Conservation (phyloP, 2,113 vertebrate genomes). For the Otus sunia region DNA sequence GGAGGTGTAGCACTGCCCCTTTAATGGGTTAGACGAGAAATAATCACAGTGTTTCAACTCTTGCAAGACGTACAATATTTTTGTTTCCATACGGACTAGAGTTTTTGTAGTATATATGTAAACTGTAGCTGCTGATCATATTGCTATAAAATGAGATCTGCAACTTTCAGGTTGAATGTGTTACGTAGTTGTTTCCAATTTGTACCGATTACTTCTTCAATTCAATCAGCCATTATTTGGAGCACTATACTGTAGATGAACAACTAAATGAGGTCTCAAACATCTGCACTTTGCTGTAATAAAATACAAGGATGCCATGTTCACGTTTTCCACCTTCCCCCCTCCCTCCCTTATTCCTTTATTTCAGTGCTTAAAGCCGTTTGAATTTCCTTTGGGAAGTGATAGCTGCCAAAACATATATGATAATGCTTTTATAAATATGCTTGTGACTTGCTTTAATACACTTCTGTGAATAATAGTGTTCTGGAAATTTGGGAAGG, state of each 20-base stretch:
- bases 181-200: not conserved
- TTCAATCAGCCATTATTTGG: not conserved
- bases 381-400: not conserved
- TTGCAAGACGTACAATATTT: not conserved
- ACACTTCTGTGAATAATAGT: not conserved
- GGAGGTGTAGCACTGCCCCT: not conserved
- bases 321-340: not conserved
- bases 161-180: not conserved
- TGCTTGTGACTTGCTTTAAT: not conserved
- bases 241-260: not conserved
- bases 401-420: not conserved
- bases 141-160: not conserved
- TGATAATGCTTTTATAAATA: not conserved
- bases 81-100: not conserved
- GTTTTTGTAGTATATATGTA: not conserved
- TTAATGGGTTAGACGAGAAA: not conserved
- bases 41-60: not conserved
- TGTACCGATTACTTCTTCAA: not conserved
- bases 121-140: not conserved
- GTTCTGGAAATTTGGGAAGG: not conserved
- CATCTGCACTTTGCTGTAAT: not conserved
- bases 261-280: not conserved
- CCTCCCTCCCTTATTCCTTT: not conserved
- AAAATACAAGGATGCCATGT: not conserved
- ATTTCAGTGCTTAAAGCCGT: not conserved